A percentile compares a stretch with the other conserved stretches of the same genome.
Conservation (phyloP, 2,113 vertebrate genomes). For the Chunga burmeisteri region DNA sequence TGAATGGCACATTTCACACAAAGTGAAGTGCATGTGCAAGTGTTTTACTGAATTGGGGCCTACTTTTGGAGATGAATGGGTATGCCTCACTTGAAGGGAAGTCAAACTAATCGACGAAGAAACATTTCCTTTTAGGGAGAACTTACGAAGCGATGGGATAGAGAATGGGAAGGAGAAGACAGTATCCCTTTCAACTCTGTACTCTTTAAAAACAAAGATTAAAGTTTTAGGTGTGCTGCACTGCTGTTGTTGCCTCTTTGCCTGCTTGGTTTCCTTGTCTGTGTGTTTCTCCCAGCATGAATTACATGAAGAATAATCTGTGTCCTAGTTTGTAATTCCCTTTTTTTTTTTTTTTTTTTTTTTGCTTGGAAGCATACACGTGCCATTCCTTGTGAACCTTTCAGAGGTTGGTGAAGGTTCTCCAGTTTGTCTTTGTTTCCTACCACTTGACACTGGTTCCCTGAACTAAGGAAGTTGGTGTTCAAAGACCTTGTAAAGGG, state of each 20-base stretch:
- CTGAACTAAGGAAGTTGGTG: neutral
- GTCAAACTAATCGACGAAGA: neutral
- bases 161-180: neutral
- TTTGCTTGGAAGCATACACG: neutral
- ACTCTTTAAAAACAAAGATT: slow-evolving; percentile 22
- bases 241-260: slow-evolving; percentile 6
- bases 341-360: neutral
- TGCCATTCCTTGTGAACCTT: neutral
- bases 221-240: slow-evolving; percentile 29
- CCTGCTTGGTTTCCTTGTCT: neutral
- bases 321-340: neutral
- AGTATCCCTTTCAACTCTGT: slow-evolving; percentile 15
- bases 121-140: neutral
- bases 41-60: neutral
- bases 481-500: neutral
- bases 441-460: neutral
- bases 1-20: too few relatives aligned
- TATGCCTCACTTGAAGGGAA: neutral
- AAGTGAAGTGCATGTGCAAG: neutral
- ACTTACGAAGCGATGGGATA: neutral
- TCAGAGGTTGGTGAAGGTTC: neutral
- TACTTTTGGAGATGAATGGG: neutral
- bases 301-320: neutral
- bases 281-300: neutral
- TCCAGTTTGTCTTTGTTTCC: neutral